Evolutionary conservation across 2,113 vertebrate species (phyloP).

Genomic region (Corythaeola cristata): DNA sequence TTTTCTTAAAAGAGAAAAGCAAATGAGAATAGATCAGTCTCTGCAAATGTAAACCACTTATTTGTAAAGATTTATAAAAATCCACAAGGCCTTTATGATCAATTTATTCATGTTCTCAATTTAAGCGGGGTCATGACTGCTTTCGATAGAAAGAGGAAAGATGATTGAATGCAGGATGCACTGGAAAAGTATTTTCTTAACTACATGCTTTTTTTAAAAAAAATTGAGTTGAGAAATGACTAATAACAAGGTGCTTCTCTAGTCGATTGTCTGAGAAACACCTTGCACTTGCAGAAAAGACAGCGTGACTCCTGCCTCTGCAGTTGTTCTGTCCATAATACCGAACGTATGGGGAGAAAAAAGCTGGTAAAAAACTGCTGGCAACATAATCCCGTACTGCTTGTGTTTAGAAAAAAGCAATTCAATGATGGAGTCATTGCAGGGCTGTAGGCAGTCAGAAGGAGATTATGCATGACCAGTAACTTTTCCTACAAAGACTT

Average conservation of each 20-base stretch:
- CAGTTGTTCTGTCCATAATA: neutral
- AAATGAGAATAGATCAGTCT: neutral
- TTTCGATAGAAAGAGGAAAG: neutral
- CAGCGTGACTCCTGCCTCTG: neutral
- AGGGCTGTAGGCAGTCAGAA: neutral
- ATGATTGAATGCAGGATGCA: neutral
- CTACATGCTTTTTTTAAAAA: neutral
- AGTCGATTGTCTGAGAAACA: neutral
- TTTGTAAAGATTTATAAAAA: neutral
- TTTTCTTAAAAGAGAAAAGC: neutral
- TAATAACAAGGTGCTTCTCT: neutral
- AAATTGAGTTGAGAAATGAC: neutral
- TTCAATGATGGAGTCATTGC: neutral
- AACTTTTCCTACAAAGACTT: conserved; percentile 24
- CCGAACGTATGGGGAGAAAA: neutral
- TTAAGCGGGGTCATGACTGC: neutral
- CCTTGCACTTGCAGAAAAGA: neutral
- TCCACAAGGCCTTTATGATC: neutral
- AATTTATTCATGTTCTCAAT: neutral
- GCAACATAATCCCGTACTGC: neutral
- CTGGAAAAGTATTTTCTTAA: neutral
- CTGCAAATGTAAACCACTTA: neutral
- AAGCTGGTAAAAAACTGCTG: neutral
- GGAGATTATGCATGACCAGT: conserved; percentile 8
- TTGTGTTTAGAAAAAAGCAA: neutral